A percentile compares a stretch with the other conserved stretches of the same genome.
These are phyloP conservation scores for Centropristis striata DNA, from an alignment of 2,113 vertebrate species.

Conservation along the genomic window DNA sequence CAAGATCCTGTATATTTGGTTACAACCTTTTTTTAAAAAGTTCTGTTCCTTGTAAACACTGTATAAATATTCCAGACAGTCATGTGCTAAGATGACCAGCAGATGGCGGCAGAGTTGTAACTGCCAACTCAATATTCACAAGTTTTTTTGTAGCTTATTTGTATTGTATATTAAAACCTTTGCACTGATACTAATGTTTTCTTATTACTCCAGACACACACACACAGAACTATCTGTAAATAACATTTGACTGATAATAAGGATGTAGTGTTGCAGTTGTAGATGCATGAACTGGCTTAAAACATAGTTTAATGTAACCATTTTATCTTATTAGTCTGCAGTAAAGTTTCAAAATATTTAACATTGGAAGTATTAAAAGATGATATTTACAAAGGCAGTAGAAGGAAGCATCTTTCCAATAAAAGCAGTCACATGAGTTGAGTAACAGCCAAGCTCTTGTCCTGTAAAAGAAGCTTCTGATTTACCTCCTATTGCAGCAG, in stretches of 20 bases:
- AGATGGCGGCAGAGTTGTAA: slow-evolving; percentile 66
- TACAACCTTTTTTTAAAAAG: not conserved
- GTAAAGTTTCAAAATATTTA: not conserved
- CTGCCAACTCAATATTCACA: slow-evolving; percentile 10
- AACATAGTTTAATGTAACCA: not conserved
- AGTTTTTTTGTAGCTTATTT: slow-evolving; percentile 66
- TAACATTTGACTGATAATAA: not conserved
- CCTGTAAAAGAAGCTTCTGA: not conserved
- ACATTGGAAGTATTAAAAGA: not conserved
- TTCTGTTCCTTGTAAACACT: slow-evolving; percentile 28
- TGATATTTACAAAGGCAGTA: not conserved
- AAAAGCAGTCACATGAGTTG: not conserved
- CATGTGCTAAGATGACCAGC: slow-evolving; percentile 53
- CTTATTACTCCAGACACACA: slow-evolving; percentile 10
- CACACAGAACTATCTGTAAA: not conserved
- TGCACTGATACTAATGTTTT: slow-evolving; percentile 24
- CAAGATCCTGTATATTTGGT: slow-evolving; percentile 40
- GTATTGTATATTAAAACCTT: slow-evolving; percentile 68
- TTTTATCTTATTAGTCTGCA: not conserved
- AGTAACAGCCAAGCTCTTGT: not conserved
- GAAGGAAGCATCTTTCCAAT: not conserved
- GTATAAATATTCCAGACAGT: slow-evolving; percentile 55
- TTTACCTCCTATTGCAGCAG: not conserved
- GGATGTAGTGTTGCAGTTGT: not conserved
- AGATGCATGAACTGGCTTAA: not conserved